Evolutionary conservation across 2,888 invertebrate species (phyloP), one percentile per base, ranked within the genome.

Genomic region (Boloria selene): DNA sequence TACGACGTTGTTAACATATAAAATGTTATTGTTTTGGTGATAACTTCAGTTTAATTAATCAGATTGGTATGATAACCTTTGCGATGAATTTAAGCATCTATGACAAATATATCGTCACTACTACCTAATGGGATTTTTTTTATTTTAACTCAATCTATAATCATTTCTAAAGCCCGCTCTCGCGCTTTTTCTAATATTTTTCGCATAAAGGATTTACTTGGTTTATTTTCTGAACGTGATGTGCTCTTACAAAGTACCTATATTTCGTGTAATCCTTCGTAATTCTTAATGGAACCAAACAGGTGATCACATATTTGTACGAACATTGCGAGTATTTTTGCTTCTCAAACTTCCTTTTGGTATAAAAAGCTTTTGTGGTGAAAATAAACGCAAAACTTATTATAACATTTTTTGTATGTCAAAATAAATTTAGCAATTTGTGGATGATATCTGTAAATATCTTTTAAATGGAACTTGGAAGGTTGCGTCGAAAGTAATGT

Each of bases 201-300:
- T 55, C n/a, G 7, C 1, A 42, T 1, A 55, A 42, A 13, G 38
- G 4, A 6, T 44, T 1, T 17, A 18, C 10, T 22, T 42, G 7
- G 17, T 55, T 7, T 10, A 17, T 55, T 44, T 16, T 31, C 13
- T 44, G n/a, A 22, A 44, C 55, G 38, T 38, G 10, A 38, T 38
- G 10, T 42, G 56, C 22, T 22, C 10, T 22, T 45, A 68, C 56
- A 70, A 68, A 65, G 42, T 42, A 22, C 22, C 22, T 22, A 68
- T 65, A 75, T 80, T 77, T 73, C 67, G 59, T 61, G 68, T 85
- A 85, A 88, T 88, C 83, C 78, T 61, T 73, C 75, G 77, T 89
- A 90, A 90, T 88, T 84, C 88, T 77, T 87, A 88, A 90, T 90
- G 80, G 86, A 86, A 87, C 88, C 85, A 88, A 79, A 82, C 86